Conservation (phyloP, 2,888 invertebrate genomes). For the Agrochola macilenta region DNA sequence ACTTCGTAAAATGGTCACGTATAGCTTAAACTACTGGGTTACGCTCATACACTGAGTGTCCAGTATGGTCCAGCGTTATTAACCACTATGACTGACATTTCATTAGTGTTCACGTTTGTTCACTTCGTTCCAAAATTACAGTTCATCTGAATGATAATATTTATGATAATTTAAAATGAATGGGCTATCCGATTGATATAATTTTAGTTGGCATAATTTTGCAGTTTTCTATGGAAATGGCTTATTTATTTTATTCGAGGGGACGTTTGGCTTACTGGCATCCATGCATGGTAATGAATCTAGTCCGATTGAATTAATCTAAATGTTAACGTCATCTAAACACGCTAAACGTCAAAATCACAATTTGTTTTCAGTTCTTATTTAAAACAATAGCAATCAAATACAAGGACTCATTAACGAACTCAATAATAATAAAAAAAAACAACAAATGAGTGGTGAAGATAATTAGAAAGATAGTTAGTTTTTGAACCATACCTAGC, state of each 20-base stretch:
- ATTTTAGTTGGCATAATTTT: background rate
- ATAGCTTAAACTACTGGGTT: slow-evolving; percentile 2
- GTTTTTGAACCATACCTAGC: no score
- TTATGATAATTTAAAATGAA: background rate
- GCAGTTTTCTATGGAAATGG: background rate
- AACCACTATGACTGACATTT: slow-evolving; percentile 17
- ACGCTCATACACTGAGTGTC: slow-evolving; percentile 30
- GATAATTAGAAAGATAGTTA: background rate
- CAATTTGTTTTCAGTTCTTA: background rate
- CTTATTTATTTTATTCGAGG: background rate
- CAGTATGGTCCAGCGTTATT: background rate
- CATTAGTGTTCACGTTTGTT: slow-evolving; percentile 7
- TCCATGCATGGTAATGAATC: background rate
- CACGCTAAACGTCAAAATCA: background rate
- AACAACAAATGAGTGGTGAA: background rate
- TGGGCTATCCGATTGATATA: background rate
- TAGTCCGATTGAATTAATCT: slow-evolving; percentile 2
- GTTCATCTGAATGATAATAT: background rate
- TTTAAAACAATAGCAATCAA: background rate
- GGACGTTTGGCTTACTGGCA: background rate
- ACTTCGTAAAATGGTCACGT: slow-evolving; percentile 43
- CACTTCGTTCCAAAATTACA: background rate
- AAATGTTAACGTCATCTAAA: background rate
- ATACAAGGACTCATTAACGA: background rate
- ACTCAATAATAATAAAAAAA: background rate